phyloP scores from a whole-genome alignment of 2,888 invertebrate species.

The Gisinianus flammeolus region DNA sequence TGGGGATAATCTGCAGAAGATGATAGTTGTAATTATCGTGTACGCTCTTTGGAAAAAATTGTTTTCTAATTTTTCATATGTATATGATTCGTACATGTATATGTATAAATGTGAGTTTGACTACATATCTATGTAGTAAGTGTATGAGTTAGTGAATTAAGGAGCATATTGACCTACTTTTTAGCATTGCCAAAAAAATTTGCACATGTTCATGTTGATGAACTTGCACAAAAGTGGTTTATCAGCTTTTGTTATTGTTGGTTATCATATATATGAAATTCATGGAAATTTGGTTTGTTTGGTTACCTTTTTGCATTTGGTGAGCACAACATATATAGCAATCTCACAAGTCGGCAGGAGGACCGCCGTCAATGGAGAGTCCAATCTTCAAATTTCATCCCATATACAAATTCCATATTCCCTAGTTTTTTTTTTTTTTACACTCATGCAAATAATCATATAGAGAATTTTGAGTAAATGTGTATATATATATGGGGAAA shows the following conservation, averaged over 20 bases:
- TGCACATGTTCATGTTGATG: conserved; percentile 21
- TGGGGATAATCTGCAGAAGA: no score
- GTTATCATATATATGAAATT: background rate
- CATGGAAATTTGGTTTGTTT: background rate
- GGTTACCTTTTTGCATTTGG: background rate
- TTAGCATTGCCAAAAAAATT: conserved; percentile 35
- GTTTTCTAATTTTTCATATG: no score
- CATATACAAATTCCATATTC: no score
- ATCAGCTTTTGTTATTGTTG: background rate
- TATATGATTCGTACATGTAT: no score
- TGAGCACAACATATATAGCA: background rate
- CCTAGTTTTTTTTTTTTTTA: no score
- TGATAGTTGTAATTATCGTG: no score
- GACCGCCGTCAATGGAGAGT: background rate
- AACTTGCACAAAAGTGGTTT: conserved; percentile 31
- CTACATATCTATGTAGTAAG: no score
- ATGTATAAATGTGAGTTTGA: no score
- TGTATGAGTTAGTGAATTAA: background rate
- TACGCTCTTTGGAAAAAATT: no score
- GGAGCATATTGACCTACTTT: conserved; percentile 30
- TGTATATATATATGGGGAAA: background rate
- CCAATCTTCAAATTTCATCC: no score
- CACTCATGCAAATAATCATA: no score
- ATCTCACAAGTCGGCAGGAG: background rate
- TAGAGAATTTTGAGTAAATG: background rate